phyloP scores from a whole-genome alignment of 2,888 invertebrate species.

The Brachyptera putata region DNA sequence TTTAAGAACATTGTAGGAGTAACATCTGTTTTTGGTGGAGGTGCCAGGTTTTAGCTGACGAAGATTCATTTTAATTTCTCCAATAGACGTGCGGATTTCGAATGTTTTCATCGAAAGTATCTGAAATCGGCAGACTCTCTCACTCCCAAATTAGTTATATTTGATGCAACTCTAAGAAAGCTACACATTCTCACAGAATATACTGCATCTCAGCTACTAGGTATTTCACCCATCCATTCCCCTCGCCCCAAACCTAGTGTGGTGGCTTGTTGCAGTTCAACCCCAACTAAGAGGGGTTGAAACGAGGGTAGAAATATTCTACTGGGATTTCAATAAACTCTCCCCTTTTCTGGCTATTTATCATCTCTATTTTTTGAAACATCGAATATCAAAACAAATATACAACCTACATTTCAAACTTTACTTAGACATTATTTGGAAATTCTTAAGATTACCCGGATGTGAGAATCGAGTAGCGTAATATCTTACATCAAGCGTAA shows the following conservation, averaged over 20 bases:
- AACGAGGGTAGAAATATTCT: conserved; percentile 4
- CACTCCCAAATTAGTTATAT: too few relatives aligned
- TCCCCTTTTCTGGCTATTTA: conserved; percentile 18
- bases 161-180: too few relatives aligned
- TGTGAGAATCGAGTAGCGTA: conserved; percentile 7
- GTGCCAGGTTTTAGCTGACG: too few relatives aligned
- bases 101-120: too few relatives aligned
- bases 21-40: too few relatives aligned
- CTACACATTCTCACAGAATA: too few relatives aligned
- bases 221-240: neutral
- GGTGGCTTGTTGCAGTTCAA: conserved; percentile 13
- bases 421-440: conserved; percentile 8
- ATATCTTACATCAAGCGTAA: conserved; percentile 14
- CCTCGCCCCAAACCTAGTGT: conserved; percentile 13
- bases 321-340: conserved; percentile 19
- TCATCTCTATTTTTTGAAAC: conserved; percentile 22
- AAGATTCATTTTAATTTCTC: too few relatives aligned
- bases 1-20: too few relatives aligned
- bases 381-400: conserved; percentile 22
- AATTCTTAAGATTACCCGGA: conserved; percentile 8
- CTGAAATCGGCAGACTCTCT: too few relatives aligned
- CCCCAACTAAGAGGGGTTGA: conserved; percentile 4
- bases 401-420: conserved; percentile 17
- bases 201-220: too few relatives aligned
- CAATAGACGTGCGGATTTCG: too few relatives aligned